Conservation (phyloP, 2,113 vertebrate species). For the Eublepharis macularius region DNA sequence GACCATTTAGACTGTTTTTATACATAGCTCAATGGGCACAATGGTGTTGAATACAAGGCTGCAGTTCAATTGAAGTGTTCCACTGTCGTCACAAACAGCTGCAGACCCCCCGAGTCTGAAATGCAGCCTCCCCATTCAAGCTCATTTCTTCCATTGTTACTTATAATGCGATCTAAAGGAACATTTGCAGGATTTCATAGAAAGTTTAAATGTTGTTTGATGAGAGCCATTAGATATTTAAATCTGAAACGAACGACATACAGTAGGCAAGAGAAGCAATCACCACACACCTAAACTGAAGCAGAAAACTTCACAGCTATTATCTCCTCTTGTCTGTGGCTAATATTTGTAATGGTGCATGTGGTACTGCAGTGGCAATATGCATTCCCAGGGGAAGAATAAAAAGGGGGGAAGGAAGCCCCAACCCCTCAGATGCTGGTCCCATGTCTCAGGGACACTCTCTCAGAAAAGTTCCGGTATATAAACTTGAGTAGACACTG, state of each 20-base stretch:
- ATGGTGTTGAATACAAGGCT: slow-evolving; percentile 46
- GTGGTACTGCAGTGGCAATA: not conserved
- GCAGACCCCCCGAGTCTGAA: slow-evolving; percentile 58
- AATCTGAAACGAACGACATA: slow-evolving; percentile 52
- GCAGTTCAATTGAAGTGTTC: slow-evolving; percentile 48
- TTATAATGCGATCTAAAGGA: slow-evolving; percentile 66
- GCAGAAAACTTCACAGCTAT: slow-evolving; percentile 38
- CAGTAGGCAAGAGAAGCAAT: slow-evolving; percentile 53
- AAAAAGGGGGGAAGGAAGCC: too few relatives aligned
- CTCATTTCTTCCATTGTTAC: slow-evolving; percentile 74
- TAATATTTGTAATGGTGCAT: not conserved
- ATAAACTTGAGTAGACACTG: rapidly evolving
- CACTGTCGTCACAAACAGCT: slow-evolving; percentile 68
- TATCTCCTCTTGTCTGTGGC: slow-evolving; percentile 12
- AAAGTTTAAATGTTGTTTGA: slow-evolving; percentile 74
- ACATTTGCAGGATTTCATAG: slow-evolving; percentile 65
- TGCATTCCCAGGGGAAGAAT: not conserved
- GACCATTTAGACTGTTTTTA: slow-evolving; percentile 47
- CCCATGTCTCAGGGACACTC: not conserved
- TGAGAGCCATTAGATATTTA: slow-evolving; percentile 75
- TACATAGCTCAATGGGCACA: slow-evolving; percentile 56
- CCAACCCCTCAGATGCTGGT: rapidly evolving
- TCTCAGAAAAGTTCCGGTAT: not conserved
- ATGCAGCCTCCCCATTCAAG: slow-evolving; percentile 60
- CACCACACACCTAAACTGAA: slow-evolving; percentile 44